Evolutionary conservation across 2,797 vertebrate species (phyloP).

Genomic region (Gadopsis marmoratus): DNA sequence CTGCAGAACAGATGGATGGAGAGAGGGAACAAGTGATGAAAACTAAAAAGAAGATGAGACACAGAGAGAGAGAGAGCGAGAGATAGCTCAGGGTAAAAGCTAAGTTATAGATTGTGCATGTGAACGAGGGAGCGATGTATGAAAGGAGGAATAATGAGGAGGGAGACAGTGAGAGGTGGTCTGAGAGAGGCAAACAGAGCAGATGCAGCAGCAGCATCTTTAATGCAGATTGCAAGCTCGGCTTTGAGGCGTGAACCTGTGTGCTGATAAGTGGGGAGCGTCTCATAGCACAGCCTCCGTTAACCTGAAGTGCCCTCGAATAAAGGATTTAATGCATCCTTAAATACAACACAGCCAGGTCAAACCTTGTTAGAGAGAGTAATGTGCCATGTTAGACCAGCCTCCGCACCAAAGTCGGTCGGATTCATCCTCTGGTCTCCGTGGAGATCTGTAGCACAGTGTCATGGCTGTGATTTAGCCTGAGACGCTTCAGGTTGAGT

Average conservation of each 20-base stretch:
- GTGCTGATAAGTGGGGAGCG: conserved; percentile 18
- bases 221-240: conserved; percentile 41
- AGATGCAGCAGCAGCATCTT: conserved; percentile 26
- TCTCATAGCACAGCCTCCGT: conserved; percentile 15
- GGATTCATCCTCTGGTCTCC: too few species aligned
- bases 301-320: conserved; percentile 9
- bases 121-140: conserved; percentile 23
- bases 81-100: conserved; percentile 25
- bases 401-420: too few species aligned
- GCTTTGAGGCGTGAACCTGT: conserved; percentile 45
- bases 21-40: conserved; percentile 39
- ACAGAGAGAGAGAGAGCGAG: background rate
- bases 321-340: conserved; percentile 1
- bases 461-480: too few species aligned
- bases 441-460: too few species aligned
- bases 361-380: background rate
- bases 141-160: conserved; percentile 43
- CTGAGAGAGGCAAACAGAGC: conserved; percentile 7
- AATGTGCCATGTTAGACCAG: background rate
- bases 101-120: conserved; percentile 45
- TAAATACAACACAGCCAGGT: conserved; percentile 8
- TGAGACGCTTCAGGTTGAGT: too few species aligned
- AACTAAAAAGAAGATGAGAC: background rate
- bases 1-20: conserved; percentile 56
- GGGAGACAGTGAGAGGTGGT: conserved; percentile 9